Conservation (phyloP, 2,797 vertebrate genomes). For the Coregonus suidteri region DNA sequence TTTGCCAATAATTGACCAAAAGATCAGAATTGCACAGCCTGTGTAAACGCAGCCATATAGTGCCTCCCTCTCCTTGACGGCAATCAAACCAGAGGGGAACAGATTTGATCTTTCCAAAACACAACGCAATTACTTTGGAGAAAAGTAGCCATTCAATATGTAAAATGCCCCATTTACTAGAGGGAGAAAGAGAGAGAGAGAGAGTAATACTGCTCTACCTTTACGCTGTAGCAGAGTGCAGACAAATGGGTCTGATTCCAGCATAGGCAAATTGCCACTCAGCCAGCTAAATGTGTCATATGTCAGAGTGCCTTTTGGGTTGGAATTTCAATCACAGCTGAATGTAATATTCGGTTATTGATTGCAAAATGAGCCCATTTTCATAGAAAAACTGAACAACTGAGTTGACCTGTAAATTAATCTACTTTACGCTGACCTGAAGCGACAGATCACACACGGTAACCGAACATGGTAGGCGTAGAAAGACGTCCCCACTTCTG, state of each 20-base stretch:
- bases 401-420: conserved; percentile 13
- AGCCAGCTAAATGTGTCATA: conserved; percentile 15
- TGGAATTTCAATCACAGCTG: conserved; percentile 32
- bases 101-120: conserved; percentile 5
- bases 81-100: conserved; percentile 22
- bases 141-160: conserved; percentile 31
- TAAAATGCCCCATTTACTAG: conserved; percentile 22
- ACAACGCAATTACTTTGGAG: conserved; percentile 9
- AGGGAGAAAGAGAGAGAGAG: not conserved
- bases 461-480: not conserved
- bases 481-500: conserved; percentile 27
- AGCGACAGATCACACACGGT: not conserved
- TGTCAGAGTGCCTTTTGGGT: conserved; percentile 1
- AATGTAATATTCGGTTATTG: conserved; percentile 30
- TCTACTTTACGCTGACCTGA: conserved; percentile 2
- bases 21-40: not conserved
- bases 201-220: not conserved
- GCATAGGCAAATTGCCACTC: conserved; percentile 19
- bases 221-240: not conserved
- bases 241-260: conserved; percentile 41
- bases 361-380: conserved; percentile 36
- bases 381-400: conserved; percentile 23
- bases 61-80: not conserved
- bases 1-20: conserved; percentile 1
- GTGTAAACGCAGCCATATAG: conserved; percentile 6